phyloP scores from a whole-genome alignment of 2,797 vertebrate genomes.

The Eutrigla gurnardus region DNA sequence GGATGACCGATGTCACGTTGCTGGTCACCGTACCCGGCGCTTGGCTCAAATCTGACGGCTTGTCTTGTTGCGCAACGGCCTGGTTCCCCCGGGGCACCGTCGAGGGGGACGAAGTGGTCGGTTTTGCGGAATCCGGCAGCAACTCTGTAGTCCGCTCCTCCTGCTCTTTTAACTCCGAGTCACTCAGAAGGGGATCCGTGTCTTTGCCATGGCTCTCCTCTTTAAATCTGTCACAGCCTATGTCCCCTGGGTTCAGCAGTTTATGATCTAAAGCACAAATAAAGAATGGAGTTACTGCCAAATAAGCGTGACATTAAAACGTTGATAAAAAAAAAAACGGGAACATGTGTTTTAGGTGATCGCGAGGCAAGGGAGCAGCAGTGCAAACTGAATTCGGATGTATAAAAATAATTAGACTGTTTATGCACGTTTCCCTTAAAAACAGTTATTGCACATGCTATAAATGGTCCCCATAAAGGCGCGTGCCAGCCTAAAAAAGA shows the following conservation, averaged over 20 bases:
- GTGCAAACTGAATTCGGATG: constrained; percentile 24
- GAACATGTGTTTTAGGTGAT: constrained; percentile 30
- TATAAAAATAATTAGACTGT: constrained; percentile 40
- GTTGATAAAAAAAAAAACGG: constrained; percentile 12
- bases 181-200: constrained; percentile 87
- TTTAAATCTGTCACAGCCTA: constrained; percentile 86
- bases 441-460: constrained; percentile 21
- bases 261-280: constrained; percentile 82
- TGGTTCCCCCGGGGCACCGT: constrained; percentile 81
- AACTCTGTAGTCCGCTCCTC: constrained; percentile 87
- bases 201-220: constrained; percentile 85
- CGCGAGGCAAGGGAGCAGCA: not conserved
- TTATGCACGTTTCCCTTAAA: constrained; percentile 35
- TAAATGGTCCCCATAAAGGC: constrained; percentile 48
- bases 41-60: constrained; percentile 81
- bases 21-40: constrained; percentile 75
- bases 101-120: constrained; percentile 86
- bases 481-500: constrained; percentile 30
- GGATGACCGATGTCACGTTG: constrained; percentile 93
- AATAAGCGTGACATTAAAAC: constrained; percentile 44
- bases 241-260: constrained; percentile 83
- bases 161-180: constrained; percentile 93
- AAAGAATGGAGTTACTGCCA: constrained; percentile 56
- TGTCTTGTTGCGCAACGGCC: constrained; percentile 79
- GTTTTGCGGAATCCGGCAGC: constrained; percentile 80